phyloP scores from a whole-genome alignment of 2,888 invertebrate genomes.

The Molorchus minor region DNA sequence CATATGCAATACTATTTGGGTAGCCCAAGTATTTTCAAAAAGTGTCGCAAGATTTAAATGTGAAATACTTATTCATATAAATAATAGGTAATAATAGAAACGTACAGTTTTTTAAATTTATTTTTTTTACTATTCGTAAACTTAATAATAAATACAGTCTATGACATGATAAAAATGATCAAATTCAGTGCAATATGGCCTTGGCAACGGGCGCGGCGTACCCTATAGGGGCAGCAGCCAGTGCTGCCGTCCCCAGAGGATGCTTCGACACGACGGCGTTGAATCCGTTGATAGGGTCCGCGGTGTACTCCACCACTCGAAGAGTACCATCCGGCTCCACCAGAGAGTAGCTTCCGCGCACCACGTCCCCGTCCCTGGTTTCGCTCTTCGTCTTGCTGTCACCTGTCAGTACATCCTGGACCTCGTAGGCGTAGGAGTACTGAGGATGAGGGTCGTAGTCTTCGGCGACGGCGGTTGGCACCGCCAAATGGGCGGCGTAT shows the following conservation, averaged over 20 bases:
- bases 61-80: too few species aligned
- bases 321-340: constrained; percentile 73
- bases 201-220: background rate
- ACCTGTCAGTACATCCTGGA: constrained; percentile 73
- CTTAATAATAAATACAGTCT: too few species aligned
- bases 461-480: constrained; percentile 58
- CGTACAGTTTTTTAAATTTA: too few species aligned
- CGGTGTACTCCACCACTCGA: constrained; percentile 71
- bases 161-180: too few species aligned
- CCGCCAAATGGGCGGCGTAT: constrained; percentile 45
- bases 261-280: constrained; percentile 74
- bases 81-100: too few species aligned
- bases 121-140: too few species aligned
- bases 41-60: too few species aligned
- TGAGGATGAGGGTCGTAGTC: constrained; percentile 72
- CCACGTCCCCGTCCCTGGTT: constrained; percentile 69
- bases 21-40: too few species aligned
- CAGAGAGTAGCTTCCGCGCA: constrained; percentile 69
- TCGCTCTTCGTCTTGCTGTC: constrained; percentile 66
- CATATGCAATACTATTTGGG: too few species aligned
- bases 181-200: background rate
- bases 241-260: constrained; percentile 59
- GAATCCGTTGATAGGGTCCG: constrained; percentile 73
- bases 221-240: constrained; percentile 60
- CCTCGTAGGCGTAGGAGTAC: constrained; percentile 74